phyloP scores from a whole-genome alignment of 2,113 vertebrate genomes.

The Gnathochromis pfefferi region DNA sequence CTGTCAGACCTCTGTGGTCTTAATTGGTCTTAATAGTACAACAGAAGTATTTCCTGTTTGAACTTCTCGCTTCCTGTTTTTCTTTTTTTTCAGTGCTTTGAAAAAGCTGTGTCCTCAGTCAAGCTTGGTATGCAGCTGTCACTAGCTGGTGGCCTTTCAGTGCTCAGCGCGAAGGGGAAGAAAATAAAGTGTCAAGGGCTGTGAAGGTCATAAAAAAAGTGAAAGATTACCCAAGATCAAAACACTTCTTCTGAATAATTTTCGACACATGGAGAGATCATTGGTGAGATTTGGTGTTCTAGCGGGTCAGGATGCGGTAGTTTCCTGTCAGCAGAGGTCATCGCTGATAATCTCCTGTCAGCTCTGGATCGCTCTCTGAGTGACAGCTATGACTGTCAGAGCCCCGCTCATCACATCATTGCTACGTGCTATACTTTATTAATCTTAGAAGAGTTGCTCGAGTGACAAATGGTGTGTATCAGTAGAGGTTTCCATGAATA shows the following conservation, averaged over 20 bases:
- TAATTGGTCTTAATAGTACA: conserved; percentile 71
- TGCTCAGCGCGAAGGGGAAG: neutral
- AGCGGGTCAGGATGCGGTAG: conserved; percentile 26
- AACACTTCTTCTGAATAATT: conserved; percentile 5
- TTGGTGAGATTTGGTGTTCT: neutral
- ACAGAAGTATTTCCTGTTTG: conserved; percentile 81
- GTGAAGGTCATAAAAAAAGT: neutral
- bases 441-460: neutral
- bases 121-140: conserved; percentile 70
- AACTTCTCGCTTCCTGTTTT: conserved; percentile 84
- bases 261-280: conserved; percentile 18
- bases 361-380: neutral
- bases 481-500: conserved; percentile 25
- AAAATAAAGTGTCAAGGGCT: neutral
- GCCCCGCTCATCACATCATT: neutral
- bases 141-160: neutral
- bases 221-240: neutral
- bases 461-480: neutral
- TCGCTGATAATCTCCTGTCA: conserved; percentile 35
- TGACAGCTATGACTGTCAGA: conserved; percentile 6
- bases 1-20: conserved; percentile 26
- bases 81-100: conserved; percentile 49
- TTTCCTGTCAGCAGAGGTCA: conserved; percentile 41
- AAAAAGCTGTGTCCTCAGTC: conserved; percentile 62
- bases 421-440: neutral